A percentile compares a stretch with the other conserved stretches of the same genome.
These are phyloP conservation scores for Mustela nigripes DNA, from an alignment of 2,113 vertebrate species.

Conservation along the genomic window DNA sequence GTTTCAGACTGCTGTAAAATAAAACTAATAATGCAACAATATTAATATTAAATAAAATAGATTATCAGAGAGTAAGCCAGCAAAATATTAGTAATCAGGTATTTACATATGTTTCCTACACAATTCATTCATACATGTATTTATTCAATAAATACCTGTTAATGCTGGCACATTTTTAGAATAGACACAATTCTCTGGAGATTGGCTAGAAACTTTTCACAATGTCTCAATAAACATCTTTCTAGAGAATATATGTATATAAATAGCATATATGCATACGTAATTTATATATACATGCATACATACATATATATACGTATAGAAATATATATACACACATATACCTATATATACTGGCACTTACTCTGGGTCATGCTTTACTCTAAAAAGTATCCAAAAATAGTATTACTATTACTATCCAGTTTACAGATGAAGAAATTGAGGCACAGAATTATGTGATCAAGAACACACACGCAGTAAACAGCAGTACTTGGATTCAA, in stretches of 20 bases:
- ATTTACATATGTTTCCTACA: slow-evolving; percentile 49
- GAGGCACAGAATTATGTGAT: not conserved
- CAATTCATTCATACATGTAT: slow-evolving; percentile 42
- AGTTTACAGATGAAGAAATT: slow-evolving; percentile 24
- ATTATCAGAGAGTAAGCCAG: slow-evolving; percentile 4
- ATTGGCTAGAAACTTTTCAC: slow-evolving; percentile 40
- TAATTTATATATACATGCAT: not conserved
- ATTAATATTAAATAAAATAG: slow-evolving; percentile 1
- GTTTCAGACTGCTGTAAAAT: not conserved
- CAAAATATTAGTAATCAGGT: not conserved
- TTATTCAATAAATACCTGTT: slow-evolving; percentile 48
- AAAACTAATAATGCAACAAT: slow-evolving; percentile 50
- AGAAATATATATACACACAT: not conserved
- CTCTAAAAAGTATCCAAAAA: slow-evolving; percentile 25
- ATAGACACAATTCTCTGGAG: not conserved
- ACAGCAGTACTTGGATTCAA: not conserved
- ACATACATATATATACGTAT: not conserved
- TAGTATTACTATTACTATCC: not conserved
- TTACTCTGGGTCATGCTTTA: slow-evolving; percentile 31
- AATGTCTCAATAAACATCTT: slow-evolving; percentile 38
- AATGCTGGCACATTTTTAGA: slow-evolving; percentile 51
- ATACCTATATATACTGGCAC: not conserved
- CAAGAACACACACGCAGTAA: not conserved
- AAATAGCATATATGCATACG: not conserved
- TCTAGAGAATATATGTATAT: slow-evolving; percentile 1